Evolutionary conservation across 2,797 vertebrate genomes (phyloP), one percentile per base, ranked within the genome.

Genomic region (Sparus aurata): DNA sequence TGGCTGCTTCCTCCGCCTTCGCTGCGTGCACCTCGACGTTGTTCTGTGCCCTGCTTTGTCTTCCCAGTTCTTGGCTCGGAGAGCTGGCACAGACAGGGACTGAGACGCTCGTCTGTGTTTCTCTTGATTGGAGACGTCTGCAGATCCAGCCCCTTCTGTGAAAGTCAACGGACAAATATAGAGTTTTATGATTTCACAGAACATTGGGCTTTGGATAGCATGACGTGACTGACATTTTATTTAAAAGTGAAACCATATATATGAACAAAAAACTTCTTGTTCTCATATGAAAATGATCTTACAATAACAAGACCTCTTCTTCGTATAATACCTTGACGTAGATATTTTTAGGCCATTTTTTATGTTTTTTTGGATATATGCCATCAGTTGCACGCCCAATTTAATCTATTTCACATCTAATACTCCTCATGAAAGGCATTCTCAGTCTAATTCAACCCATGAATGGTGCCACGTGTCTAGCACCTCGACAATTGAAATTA

Each of bases 21-120:
- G 61, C 59, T 50, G 34, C 11, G 34, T 61, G 65, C 67, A 66
- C 77, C 69, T 85, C 80, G 68, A 77, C 61, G 12, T 59, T 67
- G 47, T 82, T 77, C 57, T 60, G 30, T 65, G 62, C 41, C 52
- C 64, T 46, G 63, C 66, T 83, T 76, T 74, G 60, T 80, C 76
- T 78, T 60, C 68, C 46, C 60, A n/a, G 18, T 60, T 75, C 60
- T 78, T 90, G 87, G 85, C 87, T 53, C 47, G 17, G 62, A 59
- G 17, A 58, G 22, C 62, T 86, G 81, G 77, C 73, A 58, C 46
- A 67, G 74, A 55, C 6, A 25, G 34, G 47, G 69, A 84, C 79
- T 49, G 65, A 82, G 76, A 87, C 60, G 57, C 78, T 54, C 59
- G 65, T 70, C 61, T 68, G 65, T 73, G 63, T 63, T 87, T 77